These are phyloP conservation scores for Rhinoptilus africanus DNA, from an alignment of 2,113 vertebrate genomes.

Conservation along the genomic window DNA sequence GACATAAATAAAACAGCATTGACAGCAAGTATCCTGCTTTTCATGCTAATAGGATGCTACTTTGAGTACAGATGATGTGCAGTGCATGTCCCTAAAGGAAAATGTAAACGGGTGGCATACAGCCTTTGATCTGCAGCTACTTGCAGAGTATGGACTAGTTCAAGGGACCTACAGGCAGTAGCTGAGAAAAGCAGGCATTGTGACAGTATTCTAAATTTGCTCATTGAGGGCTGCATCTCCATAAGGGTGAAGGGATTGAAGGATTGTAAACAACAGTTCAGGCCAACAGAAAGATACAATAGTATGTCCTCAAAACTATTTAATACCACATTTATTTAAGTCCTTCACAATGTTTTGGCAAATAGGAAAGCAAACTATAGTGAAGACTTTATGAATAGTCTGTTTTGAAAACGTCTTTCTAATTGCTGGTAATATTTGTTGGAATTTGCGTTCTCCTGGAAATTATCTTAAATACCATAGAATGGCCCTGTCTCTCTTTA, in stretches of 20 bases:
- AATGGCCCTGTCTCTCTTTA: background rate
- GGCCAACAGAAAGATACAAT: background rate
- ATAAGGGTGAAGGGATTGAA: background rate
- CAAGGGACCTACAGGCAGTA: background rate
- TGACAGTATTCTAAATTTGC: background rate
- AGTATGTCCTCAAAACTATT: background rate
- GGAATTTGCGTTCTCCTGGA: background rate
- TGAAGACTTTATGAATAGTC: background rate
- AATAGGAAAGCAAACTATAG: background rate
- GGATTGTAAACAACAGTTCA: background rate
- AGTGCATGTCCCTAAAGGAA: background rate
- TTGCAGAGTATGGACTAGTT: rapidly evolving
- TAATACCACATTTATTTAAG: background rate
- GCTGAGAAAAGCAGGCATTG: background rate
- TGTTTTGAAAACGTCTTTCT: background rate
- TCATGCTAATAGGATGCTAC: background rate
- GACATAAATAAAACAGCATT: background rate
- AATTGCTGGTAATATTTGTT: background rate
- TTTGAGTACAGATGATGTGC: background rate
- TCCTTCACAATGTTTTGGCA: background rate
- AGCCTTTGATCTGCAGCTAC: background rate
- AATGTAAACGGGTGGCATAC: background rate
- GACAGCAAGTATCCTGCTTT: background rate
- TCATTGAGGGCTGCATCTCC: background rate
- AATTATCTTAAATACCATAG: background rate